A percentile compares a stretch with the other conserved stretches of the same genome.
These are phyloP conservation scores for Epinephelus fuscoguttatus DNA, from an alignment of 2,113 vertebrate species.

Conservation along the genomic window DNA sequence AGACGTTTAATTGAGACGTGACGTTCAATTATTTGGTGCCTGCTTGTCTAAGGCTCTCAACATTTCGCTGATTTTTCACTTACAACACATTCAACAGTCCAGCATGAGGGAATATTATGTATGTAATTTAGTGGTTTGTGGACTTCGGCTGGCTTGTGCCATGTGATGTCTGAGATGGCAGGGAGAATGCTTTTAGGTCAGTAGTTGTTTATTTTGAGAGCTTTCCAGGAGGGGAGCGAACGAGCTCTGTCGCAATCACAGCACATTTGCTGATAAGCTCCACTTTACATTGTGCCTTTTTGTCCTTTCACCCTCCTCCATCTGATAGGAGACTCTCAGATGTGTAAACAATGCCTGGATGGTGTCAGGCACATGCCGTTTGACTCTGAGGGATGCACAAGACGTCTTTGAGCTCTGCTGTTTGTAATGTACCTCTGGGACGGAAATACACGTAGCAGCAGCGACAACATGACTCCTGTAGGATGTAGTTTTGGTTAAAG, in stretches of 20 bases:
- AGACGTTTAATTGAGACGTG: constrained; percentile 80
- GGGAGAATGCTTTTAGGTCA: constrained; percentile 73
- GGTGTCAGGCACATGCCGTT: constrained; percentile 52
- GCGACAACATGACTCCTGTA: constrained; percentile 74
- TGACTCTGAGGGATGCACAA: constrained; percentile 49
- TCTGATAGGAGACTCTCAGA: constrained; percentile 57
- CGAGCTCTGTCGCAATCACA: constrained; percentile 42
- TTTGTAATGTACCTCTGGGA: background rate
- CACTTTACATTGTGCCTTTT: constrained; percentile 47
- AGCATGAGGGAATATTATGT: constrained; percentile 77
- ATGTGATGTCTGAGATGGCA: constrained; percentile 73
- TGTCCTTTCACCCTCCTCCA: constrained; percentile 25
- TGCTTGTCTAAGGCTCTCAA: constrained; percentile 78
- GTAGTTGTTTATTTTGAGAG: constrained; percentile 78
- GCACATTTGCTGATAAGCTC: constrained; percentile 58
- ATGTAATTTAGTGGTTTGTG: constrained; percentile 86
- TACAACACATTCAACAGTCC: constrained; percentile 69
- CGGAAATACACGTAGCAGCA: background rate
- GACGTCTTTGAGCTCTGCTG: constrained; percentile 60
- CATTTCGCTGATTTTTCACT: constrained; percentile 75
- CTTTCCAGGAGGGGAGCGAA: constrained; percentile 60
- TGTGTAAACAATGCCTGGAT: constrained; percentile 63
- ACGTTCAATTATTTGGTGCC: constrained; percentile 87
- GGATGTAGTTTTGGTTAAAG: constrained; percentile 73
- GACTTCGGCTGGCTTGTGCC: constrained; percentile 70